phyloP scores from a whole-genome alignment of 2,797 vertebrate species.

The Tenualosa ilisha region DNA sequence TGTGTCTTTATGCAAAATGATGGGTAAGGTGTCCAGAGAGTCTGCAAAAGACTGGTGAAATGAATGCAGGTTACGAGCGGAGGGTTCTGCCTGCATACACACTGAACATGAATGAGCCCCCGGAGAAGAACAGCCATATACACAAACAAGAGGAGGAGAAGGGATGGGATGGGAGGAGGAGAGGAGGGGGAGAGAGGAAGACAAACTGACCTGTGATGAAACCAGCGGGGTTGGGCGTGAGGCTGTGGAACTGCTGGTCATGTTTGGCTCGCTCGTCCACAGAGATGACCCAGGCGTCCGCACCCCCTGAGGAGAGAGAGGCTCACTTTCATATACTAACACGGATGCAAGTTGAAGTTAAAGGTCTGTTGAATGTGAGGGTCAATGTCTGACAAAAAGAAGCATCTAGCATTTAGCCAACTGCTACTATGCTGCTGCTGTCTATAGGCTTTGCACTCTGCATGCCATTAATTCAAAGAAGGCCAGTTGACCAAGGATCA shows the following conservation, averaged over 20 bases:
- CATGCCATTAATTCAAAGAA: not conserved
- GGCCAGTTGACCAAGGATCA: not conserved
- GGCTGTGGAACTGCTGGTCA: conserved; percentile 96
- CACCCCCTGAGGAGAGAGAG: conserved; percentile 74
- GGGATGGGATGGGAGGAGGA: not conserved
- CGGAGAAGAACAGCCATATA: not conserved
- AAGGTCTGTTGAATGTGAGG: no score
- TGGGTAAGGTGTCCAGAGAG: no score
- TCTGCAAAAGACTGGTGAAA: not conserved
- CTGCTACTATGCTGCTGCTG: no score
- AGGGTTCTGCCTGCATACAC: no score
- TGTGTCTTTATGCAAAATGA: no score
- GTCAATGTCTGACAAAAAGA: no score
- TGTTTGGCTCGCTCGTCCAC: conserved; percentile 95
- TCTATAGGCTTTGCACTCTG: no score
- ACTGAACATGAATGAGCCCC: no score
- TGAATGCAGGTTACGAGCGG: no score
- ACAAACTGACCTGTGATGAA: conserved; percentile 89
- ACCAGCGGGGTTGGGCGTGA: conserved; percentile 86
- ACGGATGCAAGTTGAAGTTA: not conserved
- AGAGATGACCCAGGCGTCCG: conserved; percentile 94
- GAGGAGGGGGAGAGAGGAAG: not conserved
- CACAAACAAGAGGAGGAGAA: not conserved
- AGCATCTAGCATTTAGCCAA: no score
- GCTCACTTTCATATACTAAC: not conserved